These are phyloP conservation scores for Muntiacus reevesi DNA, from an alignment of 2,113 vertebrate genomes.

Conservation along the genomic window DNA sequence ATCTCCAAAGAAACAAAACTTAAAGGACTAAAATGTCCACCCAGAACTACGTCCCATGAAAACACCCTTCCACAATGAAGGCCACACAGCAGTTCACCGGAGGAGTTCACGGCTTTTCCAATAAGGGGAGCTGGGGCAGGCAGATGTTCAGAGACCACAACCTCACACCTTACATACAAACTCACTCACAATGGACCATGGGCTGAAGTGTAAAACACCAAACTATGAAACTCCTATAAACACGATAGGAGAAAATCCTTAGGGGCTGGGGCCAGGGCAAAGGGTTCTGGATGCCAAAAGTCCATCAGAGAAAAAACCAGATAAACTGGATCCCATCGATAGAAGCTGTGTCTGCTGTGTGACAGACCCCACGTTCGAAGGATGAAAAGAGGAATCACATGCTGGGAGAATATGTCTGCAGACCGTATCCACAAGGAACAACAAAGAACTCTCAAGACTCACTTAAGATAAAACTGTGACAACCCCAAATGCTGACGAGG, in stretches of 20 bases:
- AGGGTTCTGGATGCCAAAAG: background rate
- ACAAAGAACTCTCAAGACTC: too few relatives aligned
- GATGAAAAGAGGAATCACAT: accelerated
- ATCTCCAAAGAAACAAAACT: background rate
- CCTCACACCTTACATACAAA: background rate
- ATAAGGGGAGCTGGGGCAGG: background rate
- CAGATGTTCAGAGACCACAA: accelerated
- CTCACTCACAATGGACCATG: background rate
- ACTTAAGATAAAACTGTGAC: background rate
- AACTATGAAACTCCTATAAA: background rate
- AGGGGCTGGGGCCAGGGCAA: background rate
- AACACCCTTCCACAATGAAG: background rate
- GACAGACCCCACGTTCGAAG: background rate
- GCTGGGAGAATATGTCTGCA: background rate
- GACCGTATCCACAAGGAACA: background rate
- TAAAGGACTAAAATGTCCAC: background rate
- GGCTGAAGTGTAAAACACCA: background rate
- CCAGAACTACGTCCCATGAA: background rate
- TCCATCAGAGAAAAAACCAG: background rate
- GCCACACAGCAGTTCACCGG: background rate
- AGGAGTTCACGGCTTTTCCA: background rate
- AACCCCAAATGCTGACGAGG: background rate
- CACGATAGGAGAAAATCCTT: background rate
- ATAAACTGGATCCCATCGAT: background rate
- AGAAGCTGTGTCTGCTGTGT: background rate